Evolutionary conservation across 2,888 invertebrate genomes (phyloP), one percentile per base, ranked within the genome.

Genomic region (Uloborus plumipes): DNA sequence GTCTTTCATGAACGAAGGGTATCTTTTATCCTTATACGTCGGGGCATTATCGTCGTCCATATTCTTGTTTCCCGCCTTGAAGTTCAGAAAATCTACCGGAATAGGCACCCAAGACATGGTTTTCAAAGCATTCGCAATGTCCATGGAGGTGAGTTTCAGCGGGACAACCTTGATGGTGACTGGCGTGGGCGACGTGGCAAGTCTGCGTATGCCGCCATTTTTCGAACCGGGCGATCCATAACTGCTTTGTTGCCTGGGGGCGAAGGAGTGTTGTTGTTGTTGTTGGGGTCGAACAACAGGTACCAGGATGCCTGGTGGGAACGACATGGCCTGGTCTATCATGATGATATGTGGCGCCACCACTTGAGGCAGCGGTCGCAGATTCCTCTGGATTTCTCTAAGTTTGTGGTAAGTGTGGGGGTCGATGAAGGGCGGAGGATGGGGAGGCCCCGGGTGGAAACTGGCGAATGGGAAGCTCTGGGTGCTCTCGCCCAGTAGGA

Each of bases 121-220:
- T 51, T 83, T 83, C 31, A 83, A 26, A 2, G 72, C 83, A 20
- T 77, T 75, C 22, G 62, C 59, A 7, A 83, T 22, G n/a, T 83
- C 76, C 1, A 69, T 51, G 7, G 83, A 67, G 1, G 72, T 55
- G 13, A 83, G 22, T 16, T 83, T 83, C 18, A 83, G 39, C 1
- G 83, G 83, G 2, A 83, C 55, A 13, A 83, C 72, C 39, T 69
- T 83, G 13, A 83, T 72, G 0, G 67, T 83, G 20, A 83, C 67
- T 6, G 83, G 83, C 11, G 51, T 72, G n/a, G 76, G 75, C 3
- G 76, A 65, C 11, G 69, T 51, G 0, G 74, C 55, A 14, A 69
- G 53, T 50, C 62, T 22, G 4, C 69, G 74, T 31, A 74, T 47
- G 50, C 65, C 51, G n/a, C 26, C 51, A 16, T 20, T 16, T 39